Conservation (phyloP, 2,888 invertebrate genomes). For the Rhogogaster chlorosoma region DNA sequence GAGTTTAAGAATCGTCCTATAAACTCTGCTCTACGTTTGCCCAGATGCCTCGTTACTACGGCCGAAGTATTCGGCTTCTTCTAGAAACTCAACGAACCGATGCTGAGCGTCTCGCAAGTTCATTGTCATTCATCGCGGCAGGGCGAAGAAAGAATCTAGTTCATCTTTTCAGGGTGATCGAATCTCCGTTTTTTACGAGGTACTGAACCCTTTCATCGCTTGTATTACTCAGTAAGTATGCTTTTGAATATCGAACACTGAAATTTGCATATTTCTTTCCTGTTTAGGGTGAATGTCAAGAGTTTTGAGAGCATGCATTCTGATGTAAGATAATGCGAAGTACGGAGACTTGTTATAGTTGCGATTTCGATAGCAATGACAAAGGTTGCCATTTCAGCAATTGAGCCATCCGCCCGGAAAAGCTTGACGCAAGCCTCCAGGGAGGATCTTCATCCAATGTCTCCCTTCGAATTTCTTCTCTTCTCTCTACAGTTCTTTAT, state of each 20-base stretch:
- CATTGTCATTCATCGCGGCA: conserved; percentile 16
- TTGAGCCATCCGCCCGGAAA: not conserved
- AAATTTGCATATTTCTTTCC: not conserved
- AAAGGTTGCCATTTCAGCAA: conserved; percentile 21
- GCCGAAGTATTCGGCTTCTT: not conserved
- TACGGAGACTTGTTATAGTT: conserved; percentile 2
- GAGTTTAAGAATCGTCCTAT: conserved; percentile 27
- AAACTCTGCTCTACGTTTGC: conserved; percentile 35
- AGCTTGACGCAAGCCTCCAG: conserved; percentile 29
- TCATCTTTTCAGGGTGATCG: conserved; percentile 17
- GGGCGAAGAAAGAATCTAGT: not conserved
- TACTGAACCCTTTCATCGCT: conserved; percentile 19
- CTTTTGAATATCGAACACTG: not conserved
- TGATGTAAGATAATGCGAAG: not conserved
- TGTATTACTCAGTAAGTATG: conserved; percentile 10
- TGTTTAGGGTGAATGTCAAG: not conserved
- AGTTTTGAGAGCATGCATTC: not conserved
- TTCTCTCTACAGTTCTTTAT: not conserved
- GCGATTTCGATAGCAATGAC: not conserved
- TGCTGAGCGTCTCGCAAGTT: conserved; percentile 10
- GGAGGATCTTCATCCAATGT: conserved; percentile 15
- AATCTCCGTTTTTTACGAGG: conserved; percentile 4
- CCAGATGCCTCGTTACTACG: conserved; percentile 42
- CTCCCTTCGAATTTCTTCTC: not conserved
- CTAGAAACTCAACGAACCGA: conserved; percentile 13